These are phyloP conservation scores for Naja naja DNA, from an alignment of 2,113 vertebrate species.

Conservation along the genomic window DNA sequence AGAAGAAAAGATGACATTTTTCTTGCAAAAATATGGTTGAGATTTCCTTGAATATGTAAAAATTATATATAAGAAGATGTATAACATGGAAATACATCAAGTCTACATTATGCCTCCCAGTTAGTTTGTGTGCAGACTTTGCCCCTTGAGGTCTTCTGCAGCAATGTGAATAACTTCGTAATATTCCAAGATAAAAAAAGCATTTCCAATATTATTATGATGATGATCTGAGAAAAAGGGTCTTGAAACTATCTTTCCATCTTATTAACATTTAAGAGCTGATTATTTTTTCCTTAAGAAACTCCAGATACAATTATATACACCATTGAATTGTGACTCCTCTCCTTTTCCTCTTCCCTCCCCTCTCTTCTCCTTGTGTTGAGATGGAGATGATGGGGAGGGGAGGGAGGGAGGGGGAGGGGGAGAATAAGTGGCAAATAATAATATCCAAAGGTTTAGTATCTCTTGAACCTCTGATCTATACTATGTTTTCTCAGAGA, in stretches of 20 bases:
- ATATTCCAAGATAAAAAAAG: neutral
- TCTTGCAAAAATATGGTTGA: neutral
- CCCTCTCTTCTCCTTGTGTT: neutral
- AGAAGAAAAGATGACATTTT: neutral
- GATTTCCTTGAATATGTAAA: neutral
- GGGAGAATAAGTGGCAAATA: neutral
- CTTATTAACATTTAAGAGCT: neutral
- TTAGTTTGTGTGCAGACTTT: neutral
- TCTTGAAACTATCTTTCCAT: neutral
- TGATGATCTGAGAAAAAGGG: neutral
- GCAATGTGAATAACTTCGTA: neutral
- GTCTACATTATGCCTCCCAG: neutral
- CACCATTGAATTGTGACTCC: neutral
- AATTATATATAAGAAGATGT: neutral
- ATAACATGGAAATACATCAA: neutral
- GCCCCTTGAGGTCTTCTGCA: neutral
- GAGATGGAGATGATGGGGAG: no score
- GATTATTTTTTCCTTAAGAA: neutral
- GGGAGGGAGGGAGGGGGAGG: no score
- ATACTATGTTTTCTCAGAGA: neutral
- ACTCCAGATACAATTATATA: neutral
- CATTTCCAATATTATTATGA: neutral
- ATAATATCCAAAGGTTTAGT: neutral
- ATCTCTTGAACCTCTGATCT: neutral
- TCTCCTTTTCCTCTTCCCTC: neutral